Base-by-base conservation (phyloP, 2,888 invertebrate species). In the Mellilla xanthometata region DNA sequence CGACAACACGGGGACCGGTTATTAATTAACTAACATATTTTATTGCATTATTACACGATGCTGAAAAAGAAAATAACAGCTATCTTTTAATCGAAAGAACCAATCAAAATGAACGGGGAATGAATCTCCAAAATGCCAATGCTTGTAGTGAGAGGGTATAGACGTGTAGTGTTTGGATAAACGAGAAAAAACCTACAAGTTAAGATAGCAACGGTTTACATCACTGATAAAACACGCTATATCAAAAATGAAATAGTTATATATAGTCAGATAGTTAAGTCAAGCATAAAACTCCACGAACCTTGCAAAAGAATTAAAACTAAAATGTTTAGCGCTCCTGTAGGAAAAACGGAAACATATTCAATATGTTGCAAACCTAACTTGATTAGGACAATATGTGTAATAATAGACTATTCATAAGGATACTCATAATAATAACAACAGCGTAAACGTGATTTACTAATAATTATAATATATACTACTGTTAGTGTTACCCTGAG, bases 1-100 rank as follows among this genome's bases (percentile, higher is more conserved):
- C 72, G 75, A 62, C 83, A 88, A 86, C 87, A 62, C 68, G 69
- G 49, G 62, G 68, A 74, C 76, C 73, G 72, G 76, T 81, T 68
- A 72, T 72, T 70, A 63, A 68, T 61, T 69, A 63, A 57, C 58
- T 68, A 64, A 58, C 58, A 58, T 56, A 65, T 65, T 62, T 60
- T 49, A 48, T 49, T 50, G 49, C 32, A 41, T 9, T 26, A 40
- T 47, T 58, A 24, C 33, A 32, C 9, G 19, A 10, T 42, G 12
- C 13, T 39, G 13, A 36, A 22, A 30, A 9, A n/a, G 30, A 9
- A 31, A 30, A 8, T 24, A 1, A 24, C 24, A 24, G 24, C 24
- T 24, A 24, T 2, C 24, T 24, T 8, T 32, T 12, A 27, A 24
- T 31, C 27, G 8, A 39, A 29, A 5, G 23, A 26, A 22, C 30